Evolutionary conservation across 2,113 vertebrate species (phyloP).

Genomic region (Fulica atra): DNA sequence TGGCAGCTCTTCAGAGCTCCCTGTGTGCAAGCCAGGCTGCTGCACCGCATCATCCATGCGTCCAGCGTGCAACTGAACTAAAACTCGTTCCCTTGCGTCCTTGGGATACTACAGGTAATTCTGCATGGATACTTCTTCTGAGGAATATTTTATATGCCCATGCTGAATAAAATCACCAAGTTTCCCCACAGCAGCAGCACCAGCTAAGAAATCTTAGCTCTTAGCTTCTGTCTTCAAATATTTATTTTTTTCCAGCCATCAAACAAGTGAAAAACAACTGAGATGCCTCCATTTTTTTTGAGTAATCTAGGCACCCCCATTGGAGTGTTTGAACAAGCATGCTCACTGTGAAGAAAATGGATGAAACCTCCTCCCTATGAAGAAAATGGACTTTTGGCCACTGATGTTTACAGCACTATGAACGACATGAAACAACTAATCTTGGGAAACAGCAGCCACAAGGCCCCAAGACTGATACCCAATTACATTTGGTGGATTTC

Average conservation of each 20-base stretch:
- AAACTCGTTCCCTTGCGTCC: background rate
- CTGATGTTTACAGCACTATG: background rate
- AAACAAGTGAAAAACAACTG: background rate
- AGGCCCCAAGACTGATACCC: background rate
- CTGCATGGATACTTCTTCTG: background rate
- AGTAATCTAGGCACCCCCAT: background rate
- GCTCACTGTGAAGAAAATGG: background rate
- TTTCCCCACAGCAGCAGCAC: background rate
- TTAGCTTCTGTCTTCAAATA: background rate
- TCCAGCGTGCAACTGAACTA: background rate
- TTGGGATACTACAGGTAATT: background rate
- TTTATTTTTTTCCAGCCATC: background rate
- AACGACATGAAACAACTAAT: rapidly evolving
- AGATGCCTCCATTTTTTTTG: background rate
- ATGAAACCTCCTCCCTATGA: background rate
- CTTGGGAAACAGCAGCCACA: background rate
- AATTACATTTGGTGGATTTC: background rate
- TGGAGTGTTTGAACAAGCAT: background rate
- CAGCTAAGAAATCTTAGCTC: background rate
- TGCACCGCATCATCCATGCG: background rate
- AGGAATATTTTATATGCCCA: background rate
- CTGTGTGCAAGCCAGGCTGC: background rate
- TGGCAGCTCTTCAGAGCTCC: background rate
- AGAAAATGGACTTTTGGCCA: background rate
- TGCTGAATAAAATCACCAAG: background rate